Evolutionary conservation across 2,888 invertebrate genomes (phyloP).

Genomic region (Tetanocera ferruginea): DNA sequence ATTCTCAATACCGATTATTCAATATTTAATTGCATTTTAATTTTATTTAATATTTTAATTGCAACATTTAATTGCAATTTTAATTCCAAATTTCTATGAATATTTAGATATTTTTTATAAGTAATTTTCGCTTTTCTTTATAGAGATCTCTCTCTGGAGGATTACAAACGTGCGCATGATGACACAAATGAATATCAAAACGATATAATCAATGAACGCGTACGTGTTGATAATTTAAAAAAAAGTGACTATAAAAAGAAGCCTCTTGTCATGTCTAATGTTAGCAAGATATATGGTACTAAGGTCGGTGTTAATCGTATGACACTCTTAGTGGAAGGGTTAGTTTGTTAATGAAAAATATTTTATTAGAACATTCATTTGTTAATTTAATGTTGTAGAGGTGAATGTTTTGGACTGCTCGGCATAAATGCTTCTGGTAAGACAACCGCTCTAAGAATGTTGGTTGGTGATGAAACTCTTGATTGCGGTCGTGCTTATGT

Average conservation of each 20-base stretch:
- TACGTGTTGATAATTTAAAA: background rate
- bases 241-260: background rate
- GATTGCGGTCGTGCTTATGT: slow-evolving; percentile 51
- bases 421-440: slow-evolving; percentile 55
- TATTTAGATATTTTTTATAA: too few relatives aligned
- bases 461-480: slow-evolving; percentile 45
- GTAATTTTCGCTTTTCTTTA: too few relatives aligned
- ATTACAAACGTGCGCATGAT: too few relatives aligned
- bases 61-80: too few relatives aligned
- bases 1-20: too few relatives aligned
- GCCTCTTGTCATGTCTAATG: slow-evolving; percentile 16
- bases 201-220: background rate
- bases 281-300: slow-evolving; percentile 5
- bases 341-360: background rate
- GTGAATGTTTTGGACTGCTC: slow-evolving; percentile 51
- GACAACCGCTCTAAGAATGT: slow-evolving; percentile 47
- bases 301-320: background rate
- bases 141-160: background rate
- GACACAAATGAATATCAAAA: background rate
- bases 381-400: slow-evolving; percentile 39
- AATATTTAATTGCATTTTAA: too few relatives aligned
- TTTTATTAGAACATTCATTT: background rate
- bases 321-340: slow-evolving; percentile 5
- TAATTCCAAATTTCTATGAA: too few relatives aligned
- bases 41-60: too few relatives aligned